A percentile compares a stretch with the other conserved stretches of the same genome.
Evolutionary conservation across 2,797 vertebrate species (phyloP).

Genomic region (Hypotaenidia philippensis): DNA sequence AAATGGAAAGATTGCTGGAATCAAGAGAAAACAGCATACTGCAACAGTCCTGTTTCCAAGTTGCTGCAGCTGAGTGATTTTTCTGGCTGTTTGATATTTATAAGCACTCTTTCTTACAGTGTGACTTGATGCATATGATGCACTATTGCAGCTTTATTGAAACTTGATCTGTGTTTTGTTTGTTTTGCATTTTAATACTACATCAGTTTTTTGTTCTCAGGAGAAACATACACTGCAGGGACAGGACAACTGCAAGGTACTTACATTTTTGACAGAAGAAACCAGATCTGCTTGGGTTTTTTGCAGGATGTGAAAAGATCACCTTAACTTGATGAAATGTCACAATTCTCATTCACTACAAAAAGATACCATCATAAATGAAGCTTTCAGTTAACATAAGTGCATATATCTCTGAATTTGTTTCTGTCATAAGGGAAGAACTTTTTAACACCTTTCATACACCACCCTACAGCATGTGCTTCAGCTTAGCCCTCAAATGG

Average conservation of each 20-base stretch:
- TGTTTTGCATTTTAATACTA: not conserved
- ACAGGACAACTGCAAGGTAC: not conserved
- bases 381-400: not conserved
- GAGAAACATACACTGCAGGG: not conserved
- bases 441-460: not conserved
- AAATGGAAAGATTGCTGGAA: not conserved
- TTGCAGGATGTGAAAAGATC: not conserved
- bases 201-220: not conserved
- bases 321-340: not conserved
- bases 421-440: not conserved
- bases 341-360: not conserved
- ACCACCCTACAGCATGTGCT: not conserved
- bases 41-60: not conserved
- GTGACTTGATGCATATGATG: not conserved
- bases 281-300: not conserved
- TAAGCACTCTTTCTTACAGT: not conserved
- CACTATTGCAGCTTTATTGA: not conserved
- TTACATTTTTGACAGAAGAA: not conserved
- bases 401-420: not conserved
- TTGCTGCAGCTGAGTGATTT: not conserved
- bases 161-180: not conserved
- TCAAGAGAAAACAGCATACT: not conserved
- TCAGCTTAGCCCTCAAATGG: not conserved
- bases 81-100: conserved; percentile 33
- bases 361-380: not conserved